Base-by-base conservation (phyloP, 35 echinoderm and acorn worm species). In the Nesometra sesokonis region DNA sequence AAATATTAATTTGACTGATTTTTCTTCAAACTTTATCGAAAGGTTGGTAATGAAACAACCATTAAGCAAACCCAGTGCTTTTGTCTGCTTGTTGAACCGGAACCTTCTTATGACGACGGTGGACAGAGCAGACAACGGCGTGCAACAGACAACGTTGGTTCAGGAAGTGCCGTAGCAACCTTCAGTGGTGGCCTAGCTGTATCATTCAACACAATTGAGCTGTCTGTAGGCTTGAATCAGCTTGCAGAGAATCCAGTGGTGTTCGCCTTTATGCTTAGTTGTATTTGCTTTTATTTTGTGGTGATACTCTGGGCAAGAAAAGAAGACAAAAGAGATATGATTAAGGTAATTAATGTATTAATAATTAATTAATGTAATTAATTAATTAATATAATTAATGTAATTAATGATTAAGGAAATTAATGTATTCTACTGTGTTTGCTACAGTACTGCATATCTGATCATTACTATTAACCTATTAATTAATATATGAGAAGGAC, bases 231-330 rank as follows among this genome's bases (percentile, higher is more conserved):
- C n/a, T 30, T 83, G 17, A 83, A 17, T n/a, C 34, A 83, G 27
- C 81, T 83, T 0, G 34, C 34, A 30, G 81, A 83, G 27, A 83
- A 83, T 30, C 81, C 81, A 3, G 35, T 39, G 19, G 81, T 83
- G 34, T 83, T 83, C 38, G 81, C 81, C 2, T 83, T 83, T 31
- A 8, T 83, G 35, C 11, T 83, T 15, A 37, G 34, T 35, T 83
- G 81, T 29, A 8, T 35, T 39, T 35, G 81, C 11, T 35, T 39
- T n/a, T 83, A 83, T n/a, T 38, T 83, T 39, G 81, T 38, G n/a
- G 81, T 83, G 34, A 35, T 83, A 37, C 15, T 83, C 4, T 83
- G 81, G 81, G 81, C 81, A 13, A 83, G 81, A 39, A 83, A 83
- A 37, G 81, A 35, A 37, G 81, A 83, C 27, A 83, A 83, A 29